These are phyloP conservation scores for Bemisia tabaci DNA, from an alignment of 1,140 invertebrate species.

Conservation along the genomic window DNA sequence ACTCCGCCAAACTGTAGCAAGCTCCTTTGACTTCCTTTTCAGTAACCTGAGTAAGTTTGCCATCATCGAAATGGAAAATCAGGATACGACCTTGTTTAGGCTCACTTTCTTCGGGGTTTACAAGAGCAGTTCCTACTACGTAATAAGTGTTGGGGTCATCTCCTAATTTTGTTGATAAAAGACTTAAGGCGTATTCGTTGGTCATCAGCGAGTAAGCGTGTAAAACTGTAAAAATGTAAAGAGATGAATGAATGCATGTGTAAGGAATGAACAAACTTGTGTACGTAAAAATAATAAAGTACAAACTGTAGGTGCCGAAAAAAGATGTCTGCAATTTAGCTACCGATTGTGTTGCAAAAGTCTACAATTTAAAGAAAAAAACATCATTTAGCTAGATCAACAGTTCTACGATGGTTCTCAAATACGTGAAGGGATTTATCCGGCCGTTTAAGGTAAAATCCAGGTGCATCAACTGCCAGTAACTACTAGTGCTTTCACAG, in stretches of 20 bases:
- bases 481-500: no score
- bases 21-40: constrained; percentile 96
- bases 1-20: constrained; percentile 80
- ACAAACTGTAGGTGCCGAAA: no score
- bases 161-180: constrained; percentile 79
- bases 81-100: constrained; percentile 79
- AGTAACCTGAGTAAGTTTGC: constrained; percentile 74
- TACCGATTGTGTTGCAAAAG: background rate
- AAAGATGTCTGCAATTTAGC: background rate
- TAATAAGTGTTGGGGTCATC: constrained; percentile 88
- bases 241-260: constrained; percentile 1
- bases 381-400: no score
- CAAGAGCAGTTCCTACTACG: constrained; percentile 84
- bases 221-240: constrained; percentile 42
- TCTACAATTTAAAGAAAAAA: background rate
- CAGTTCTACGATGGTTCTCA: no score
- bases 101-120: constrained; percentile 89
- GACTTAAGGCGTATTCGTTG: constrained; percentile 75
- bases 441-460: no score
- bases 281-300: no score
- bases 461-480: no score
- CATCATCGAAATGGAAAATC: constrained; percentile 82
- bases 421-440: no score
- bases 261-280: no score
- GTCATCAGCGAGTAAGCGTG: constrained; percentile 83